Percentiles rank a stretch among this genome's conserved stretches.
Conservation (phyloP, 2,113 vertebrate species). For the Aphelocoma coerulescens region DNA sequence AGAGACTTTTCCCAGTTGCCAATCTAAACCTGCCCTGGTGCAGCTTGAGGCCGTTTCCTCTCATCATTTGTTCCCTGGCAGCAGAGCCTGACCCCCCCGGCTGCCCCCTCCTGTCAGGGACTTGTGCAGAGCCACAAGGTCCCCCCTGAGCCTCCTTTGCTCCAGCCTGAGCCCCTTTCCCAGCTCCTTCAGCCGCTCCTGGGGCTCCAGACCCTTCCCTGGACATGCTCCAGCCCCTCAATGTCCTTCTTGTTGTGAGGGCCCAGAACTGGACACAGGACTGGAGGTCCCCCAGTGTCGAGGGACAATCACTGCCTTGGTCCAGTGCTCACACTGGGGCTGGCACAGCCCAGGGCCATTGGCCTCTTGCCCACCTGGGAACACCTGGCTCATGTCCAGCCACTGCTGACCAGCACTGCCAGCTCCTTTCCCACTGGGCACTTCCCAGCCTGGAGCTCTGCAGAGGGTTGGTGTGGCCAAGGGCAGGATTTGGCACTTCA, state of each 20-base stretch:
- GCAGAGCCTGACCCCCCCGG: fast-evolving
- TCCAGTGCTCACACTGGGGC: neutral
- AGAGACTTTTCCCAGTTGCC: neutral
- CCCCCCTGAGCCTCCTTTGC: neutral
- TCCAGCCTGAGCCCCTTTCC: neutral
- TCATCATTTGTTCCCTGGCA: neutral
- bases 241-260: neutral
- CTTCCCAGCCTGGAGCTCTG: neutral
- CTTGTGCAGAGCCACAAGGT: neutral
- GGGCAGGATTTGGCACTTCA: neutral
- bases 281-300: neutral
- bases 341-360: neutral
- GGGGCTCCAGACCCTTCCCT: neutral
- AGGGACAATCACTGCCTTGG: neutral
- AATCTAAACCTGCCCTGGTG: neutral
- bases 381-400: neutral
- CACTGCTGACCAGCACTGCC: neutral
- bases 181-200: neutral
- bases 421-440: neutral
- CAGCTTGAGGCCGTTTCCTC: neutral
- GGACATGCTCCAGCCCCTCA: neutral
- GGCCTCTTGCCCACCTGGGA: neutral
- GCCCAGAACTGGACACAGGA: fast-evolving
- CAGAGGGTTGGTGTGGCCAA: neutral
- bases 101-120: neutral